A percentile compares a stretch with the other conserved stretches of the same genome.
phyloP scores from a whole-genome alignment of 1,140 invertebrate genomes.

The Dendrolimus punctatus region DNA sequence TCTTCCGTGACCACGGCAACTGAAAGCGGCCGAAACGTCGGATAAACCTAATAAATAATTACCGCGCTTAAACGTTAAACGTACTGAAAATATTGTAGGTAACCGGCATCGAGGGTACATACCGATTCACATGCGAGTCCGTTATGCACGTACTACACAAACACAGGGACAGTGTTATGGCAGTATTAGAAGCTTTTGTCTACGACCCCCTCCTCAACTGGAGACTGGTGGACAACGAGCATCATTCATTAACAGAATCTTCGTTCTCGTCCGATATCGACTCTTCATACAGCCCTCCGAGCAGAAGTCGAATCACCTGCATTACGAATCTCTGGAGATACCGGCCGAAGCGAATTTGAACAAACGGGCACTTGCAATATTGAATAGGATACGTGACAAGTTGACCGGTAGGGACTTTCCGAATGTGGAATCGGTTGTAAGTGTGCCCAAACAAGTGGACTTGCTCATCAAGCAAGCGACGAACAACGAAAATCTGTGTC shows the following conservation, averaged over 20 bases:
- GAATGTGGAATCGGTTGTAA: conserved; percentile 69
- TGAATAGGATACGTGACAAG: conserved; percentile 95
- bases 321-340: conserved; percentile 49
- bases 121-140: conserved; percentile 95
- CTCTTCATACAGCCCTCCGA: conserved; percentile 44
- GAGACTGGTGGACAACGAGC: conserved; percentile 78
- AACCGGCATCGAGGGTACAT: conserved; percentile 85
- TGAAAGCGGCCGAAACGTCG: too few relatives aligned
- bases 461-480: conserved; percentile 96
- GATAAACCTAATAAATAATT: too few relatives aligned
- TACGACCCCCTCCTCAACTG: conserved; percentile 99
- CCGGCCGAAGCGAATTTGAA: conserved; percentile 80
- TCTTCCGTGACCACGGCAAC: too few relatives aligned
- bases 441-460: conserved; percentile 93
- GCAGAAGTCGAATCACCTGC: conserved; percentile 43
- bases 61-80: too few relatives aligned
- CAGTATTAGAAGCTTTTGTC: conserved; percentile 99
- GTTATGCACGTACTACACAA: conserved; percentile 96
- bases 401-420: conserved; percentile 89
- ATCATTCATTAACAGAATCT: conserved; percentile 49
- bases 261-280: conserved; percentile 60
- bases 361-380: conserved; percentile 93
- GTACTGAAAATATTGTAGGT: conserved; percentile 68
- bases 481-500: conserved; percentile 98
- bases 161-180: conserved; percentile 99